Evolutionary conservation across 2,888 invertebrate species (phyloP).

Genomic region (Polietes domitor): DNA sequence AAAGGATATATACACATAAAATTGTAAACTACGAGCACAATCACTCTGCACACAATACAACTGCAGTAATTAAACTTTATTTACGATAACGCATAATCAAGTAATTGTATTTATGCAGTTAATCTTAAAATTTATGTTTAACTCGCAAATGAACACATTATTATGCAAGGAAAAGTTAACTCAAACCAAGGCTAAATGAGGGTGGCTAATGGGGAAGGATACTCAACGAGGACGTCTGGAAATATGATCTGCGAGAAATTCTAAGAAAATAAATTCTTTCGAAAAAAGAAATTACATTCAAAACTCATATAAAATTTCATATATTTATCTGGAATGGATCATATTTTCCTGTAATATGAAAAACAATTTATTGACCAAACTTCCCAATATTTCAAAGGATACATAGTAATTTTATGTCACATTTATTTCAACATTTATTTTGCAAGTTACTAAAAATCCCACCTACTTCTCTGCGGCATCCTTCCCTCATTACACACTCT

Average conservation of each 20-base stretch:
- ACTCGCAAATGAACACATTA: constrained; percentile 60
- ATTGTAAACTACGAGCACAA: background rate
- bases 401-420: too few relatives aligned
- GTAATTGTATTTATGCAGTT: constrained; percentile 63
- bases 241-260: too few relatives aligned
- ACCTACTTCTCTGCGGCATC: background rate
- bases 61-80: constrained; percentile 32
- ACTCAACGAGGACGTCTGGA: background rate
- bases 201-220: background rate
- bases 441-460: too few relatives aligned
- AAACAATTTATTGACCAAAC: too few relatives aligned
- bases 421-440: too few relatives aligned
- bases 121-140: constrained; percentile 63
- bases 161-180: constrained; percentile 51
- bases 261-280: too few relatives aligned
- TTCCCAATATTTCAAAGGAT: too few relatives aligned
- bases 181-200: too few relatives aligned
- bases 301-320: too few relatives aligned
- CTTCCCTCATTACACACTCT: background rate
- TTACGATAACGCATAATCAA: constrained; percentile 56
- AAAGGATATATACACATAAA: background rate
- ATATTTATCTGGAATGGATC: too few relatives aligned
- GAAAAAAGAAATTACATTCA: too few relatives aligned
- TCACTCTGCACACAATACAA: background rate
- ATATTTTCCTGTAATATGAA: too few relatives aligned